Percentiles rank a stretch among this genome's conserved stretches.
These are phyloP conservation scores for Sylvietta virens DNA, from an alignment of 2,113 vertebrate species.

Conservation along the genomic window DNA sequence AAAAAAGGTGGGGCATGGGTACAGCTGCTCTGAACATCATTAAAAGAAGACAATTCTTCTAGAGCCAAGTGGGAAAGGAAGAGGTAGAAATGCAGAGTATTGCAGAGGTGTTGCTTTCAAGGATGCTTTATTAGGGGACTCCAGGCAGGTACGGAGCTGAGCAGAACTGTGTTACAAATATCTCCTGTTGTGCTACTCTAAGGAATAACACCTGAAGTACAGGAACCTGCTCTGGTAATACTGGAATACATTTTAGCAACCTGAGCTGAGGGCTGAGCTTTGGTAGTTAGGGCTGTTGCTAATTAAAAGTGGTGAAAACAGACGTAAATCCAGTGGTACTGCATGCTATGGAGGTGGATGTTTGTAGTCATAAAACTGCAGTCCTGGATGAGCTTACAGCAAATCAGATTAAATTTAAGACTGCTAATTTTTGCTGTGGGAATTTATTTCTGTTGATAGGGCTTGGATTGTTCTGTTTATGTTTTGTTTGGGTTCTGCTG, in stretches of 20 bases:
- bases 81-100: neutral
- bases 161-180: neutral
- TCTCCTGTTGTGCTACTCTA: neutral
- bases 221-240: neutral
- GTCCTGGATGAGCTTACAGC: neutral
- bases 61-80: neutral
- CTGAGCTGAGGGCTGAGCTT: neutral
- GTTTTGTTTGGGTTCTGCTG: neutral
- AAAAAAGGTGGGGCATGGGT: rapidly evolving
- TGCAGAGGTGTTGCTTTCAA: neutral
- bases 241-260: neutral
- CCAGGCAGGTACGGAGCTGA: neutral
- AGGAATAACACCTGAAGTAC: neutral
- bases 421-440: neutral
- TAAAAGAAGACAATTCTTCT: neutral
- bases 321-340: neutral
- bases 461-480: neutral
- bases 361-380: neutral
- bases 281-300: neutral
- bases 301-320: neutral
- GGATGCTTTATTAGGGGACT: neutral
- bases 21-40: neutral
- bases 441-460: neutral
- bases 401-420: conserved; percentile 10
- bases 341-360: rapidly evolving